Evolutionary conservation across 2,113 vertebrate genomes (phyloP), one percentile per base, ranked within the genome.

Genomic region (Equus quagga): DNA sequence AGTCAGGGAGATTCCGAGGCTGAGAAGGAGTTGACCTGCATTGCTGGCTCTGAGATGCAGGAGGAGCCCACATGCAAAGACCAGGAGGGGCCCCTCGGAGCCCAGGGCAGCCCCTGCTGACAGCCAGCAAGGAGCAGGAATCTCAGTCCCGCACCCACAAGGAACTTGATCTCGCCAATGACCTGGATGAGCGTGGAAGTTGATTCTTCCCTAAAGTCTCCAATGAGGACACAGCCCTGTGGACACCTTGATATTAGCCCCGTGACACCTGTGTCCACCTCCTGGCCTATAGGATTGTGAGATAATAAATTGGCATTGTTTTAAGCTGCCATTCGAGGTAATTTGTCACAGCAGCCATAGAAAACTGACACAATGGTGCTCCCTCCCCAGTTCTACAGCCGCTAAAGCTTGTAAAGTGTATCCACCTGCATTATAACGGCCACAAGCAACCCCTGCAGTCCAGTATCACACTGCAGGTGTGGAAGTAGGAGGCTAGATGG

Each of bases 341-440:
- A 44, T 13, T 65, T 21, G 54, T 36, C 8, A 36, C 75, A 51
- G 26, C 17, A 33, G 62, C n/a, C 8, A 28, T 7, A 41, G 11
- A 54, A 70, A 82, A 23, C 13, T 15, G 14, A 4, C 11, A 1
- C 7, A 0, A 4, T 1, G 8, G 46, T 10, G 21, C 11, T 51
- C 24, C 31, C 56, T 81, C 36, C 31, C 26, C 9, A 26, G 44
- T n/a, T 15, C 28, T 46, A 26, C 13, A 84, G 24, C 13, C 26
- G 23, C 51, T 23, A 3, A 56, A 31, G 60, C 28, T 62, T 72
- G 54, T 21, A 15, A 18, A 41, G 6, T 5, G n/a, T 9, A 8
- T 9, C 31, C 24, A 2, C 5, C 9, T 14, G 33, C 10, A 14
- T n/a, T 46, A 1, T 1, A 8, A 76, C 15, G 18, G 12, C 51